Evolutionary conservation across 2,113 vertebrate genomes (phyloP).

Genomic region (Neolamprologus toae): DNA sequence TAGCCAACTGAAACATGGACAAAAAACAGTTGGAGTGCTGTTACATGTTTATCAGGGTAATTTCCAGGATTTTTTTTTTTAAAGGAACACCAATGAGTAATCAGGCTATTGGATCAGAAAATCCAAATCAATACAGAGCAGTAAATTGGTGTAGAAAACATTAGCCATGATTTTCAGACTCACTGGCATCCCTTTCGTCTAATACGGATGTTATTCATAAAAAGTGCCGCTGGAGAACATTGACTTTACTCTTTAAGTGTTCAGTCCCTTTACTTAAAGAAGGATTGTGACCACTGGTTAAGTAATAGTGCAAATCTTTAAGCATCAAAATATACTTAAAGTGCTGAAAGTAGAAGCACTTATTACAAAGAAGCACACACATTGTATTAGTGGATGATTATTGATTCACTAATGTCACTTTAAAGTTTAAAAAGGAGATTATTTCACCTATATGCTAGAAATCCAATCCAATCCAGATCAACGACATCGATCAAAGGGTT

Average conservation of each 20-base stretch:
- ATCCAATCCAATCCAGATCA: background rate
- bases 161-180: background rate
- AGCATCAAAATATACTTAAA: background rate
- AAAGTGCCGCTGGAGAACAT: background rate
- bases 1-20: constrained; percentile 81
- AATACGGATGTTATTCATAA: background rate
- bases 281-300: background rate
- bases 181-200: background rate
- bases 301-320: background rate
- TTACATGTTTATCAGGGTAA: background rate
- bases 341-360: background rate
- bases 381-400: background rate
- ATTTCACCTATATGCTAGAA: background rate
- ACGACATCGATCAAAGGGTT: background rate
- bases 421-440: background rate
- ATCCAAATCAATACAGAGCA: background rate
- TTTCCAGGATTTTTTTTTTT: background rate
- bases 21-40: background rate
- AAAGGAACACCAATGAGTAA: background rate
- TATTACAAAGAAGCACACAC: background rate
- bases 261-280: background rate
- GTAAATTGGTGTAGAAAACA: background rate
- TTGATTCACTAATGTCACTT: background rate
- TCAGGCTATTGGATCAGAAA: background rate
- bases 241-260: background rate